A percentile compares a stretch with the other conserved stretches of the same genome.
Evolutionary conservation across 2,888 invertebrate genomes (phyloP).

Genomic region (Agrotis ipsilon): DNA sequence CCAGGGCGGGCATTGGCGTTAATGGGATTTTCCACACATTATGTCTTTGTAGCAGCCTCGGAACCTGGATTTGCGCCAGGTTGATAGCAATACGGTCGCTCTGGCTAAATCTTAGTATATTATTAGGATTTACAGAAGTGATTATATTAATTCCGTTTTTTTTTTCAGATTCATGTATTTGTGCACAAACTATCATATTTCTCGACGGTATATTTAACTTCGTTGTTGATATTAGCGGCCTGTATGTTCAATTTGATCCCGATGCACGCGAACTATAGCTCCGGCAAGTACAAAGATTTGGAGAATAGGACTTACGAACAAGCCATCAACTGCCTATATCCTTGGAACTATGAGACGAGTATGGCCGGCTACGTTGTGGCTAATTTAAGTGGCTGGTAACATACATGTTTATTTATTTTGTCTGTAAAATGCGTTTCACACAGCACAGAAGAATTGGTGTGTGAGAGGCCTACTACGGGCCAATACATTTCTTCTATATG

Average conservation of each 20-base stretch:
- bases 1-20: too few species aligned
- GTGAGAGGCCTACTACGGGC: neutral
- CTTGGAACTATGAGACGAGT: conserved; percentile 54
- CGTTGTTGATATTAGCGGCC: conserved; percentile 23
- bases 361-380: conserved; percentile 48
- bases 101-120: too few species aligned
- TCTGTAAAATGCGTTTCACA: neutral
- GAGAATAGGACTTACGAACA: conserved; percentile 64
- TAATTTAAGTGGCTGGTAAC: conserved; percentile 50
- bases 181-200: conserved; percentile 60
- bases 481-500: neutral
- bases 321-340: conserved; percentile 51
- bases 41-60: too few species aligned
- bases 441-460: too few species aligned
- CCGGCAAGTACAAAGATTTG: conserved; percentile 39
- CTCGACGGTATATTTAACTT: conserved; percentile 46
- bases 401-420: neutral
- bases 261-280: conserved; percentile 43
- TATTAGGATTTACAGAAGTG: too few species aligned
- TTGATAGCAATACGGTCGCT: too few species aligned
- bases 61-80: too few species aligned
- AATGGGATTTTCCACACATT: too few species aligned
- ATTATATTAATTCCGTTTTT: too few species aligned
- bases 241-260: conserved; percentile 53
- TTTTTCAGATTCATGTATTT: conserved; percentile 60